Evolutionary conservation across 2,888 invertebrate species (phyloP), one percentile per base, ranked within the genome.

Genomic region (Drosophila borborema): DNA sequence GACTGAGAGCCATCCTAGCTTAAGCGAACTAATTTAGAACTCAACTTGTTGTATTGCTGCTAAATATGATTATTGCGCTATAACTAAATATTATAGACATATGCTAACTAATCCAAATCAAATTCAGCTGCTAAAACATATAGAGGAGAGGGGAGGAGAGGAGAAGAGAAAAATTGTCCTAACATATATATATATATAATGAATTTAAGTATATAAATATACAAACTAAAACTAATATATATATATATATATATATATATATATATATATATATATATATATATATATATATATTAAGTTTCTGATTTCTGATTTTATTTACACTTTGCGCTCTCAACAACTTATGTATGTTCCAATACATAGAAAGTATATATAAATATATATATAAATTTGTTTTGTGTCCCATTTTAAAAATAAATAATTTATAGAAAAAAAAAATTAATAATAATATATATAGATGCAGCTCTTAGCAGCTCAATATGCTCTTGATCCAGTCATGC

Each of bases 401-500:
- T 61, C 73, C 74, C 77, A 72, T 56, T 73, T 54, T 16, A 77
- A 59, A 60, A 77, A 77, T 73, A 77, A 77, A 77, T 77, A 77
- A 65, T 77, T 77, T 28, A 28, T 28, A 28, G 28, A 28, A 28
- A 28, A 28, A 3, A 28, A 28, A 28, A 28, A 28, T 28, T 28
- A 28, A 77, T 38, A 38, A 14, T 14, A 14, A 16, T 40, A 40
- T 40, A 38, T 16, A 40, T 40, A 40, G 72, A 58, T 23, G 61
- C 46, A 58, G n/a, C 18, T 2, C 9, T n/a, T 38, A 92, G 87
- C 92, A 93, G 76, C 92, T 86, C 75, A 93, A 84, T 54, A 92
- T 92, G 75, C 92, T 91, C 66, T 92, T 93, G 31, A 93, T 93
- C 92, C 93, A 93, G 73, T 97, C 97, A 59, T 96, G 94, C 91